Evolutionary conservation across 2,888 invertebrate genomes (phyloP).

Genomic region (Sturmia bella): DNA sequence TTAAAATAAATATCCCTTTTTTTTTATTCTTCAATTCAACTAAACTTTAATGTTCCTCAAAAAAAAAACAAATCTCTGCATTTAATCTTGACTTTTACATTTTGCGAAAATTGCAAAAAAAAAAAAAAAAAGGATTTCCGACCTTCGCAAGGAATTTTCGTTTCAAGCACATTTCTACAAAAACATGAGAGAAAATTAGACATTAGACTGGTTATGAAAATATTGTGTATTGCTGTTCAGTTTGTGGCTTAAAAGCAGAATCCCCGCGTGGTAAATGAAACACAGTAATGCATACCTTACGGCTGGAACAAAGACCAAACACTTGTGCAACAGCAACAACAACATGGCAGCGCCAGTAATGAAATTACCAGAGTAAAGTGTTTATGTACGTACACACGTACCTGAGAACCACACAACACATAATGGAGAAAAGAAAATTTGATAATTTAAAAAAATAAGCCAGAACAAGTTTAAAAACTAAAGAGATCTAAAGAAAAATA

Average conservation of each 20-base stretch:
- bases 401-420: conserved; percentile 32
- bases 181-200: conserved; percentile 21
- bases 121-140: neutral
- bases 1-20: neutral
- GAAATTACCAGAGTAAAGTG: conserved; percentile 4
- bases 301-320: neutral
- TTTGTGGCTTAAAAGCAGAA: conserved; percentile 45
- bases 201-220: neutral
- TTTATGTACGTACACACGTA: neutral
- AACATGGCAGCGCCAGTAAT: neutral
- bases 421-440: neutral
- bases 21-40: neutral
- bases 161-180: neutral
- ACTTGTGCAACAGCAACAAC: conserved; percentile 10
- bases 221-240: neutral
- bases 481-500: neutral
- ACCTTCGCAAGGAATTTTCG: neutral
- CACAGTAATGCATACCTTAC: neutral
- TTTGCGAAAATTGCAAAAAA: neutral
- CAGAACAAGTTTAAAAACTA: neutral
- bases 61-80: neutral
- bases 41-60: neutral
- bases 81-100: conserved; percentile 34
- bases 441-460: conserved; percentile 5
- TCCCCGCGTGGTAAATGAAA: conserved; percentile 24